Evolutionary conservation across 2,888 invertebrate species (phyloP).

Genomic region (Orthosia incerta): DNA sequence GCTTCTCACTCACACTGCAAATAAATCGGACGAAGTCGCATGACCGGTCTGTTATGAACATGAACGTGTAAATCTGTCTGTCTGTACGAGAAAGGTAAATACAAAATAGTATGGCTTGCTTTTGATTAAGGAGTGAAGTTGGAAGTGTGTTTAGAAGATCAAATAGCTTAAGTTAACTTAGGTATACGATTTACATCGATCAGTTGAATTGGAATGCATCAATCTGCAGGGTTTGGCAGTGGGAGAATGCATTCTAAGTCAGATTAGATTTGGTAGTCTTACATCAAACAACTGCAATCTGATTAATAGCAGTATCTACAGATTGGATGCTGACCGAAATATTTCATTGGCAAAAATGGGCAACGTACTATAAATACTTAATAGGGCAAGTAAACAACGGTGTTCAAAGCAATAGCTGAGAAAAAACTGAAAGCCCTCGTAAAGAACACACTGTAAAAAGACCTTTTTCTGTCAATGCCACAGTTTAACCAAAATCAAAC

Average conservation of each 20-base stretch:
- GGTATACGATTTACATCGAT: background rate
- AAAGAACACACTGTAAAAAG: background rate
- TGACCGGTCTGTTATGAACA: slow-evolving; percentile 75
- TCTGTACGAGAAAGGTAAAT: slow-evolving; percentile 59
- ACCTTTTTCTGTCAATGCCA: background rate
- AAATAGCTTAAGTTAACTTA: slow-evolving; percentile 13
- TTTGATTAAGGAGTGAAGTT: slow-evolving; percentile 44
- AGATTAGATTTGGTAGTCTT: background rate
- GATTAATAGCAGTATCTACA: background rate
- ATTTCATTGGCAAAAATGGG: background rate
- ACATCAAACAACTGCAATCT: background rate
- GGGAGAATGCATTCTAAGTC: slow-evolving; percentile 1
- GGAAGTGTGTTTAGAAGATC: slow-evolving; percentile 18
- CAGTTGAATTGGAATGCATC: background rate
- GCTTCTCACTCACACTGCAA: slow-evolving; percentile 76
- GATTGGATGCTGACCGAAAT: background rate
- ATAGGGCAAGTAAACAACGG: background rate
- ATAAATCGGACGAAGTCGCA: slow-evolving; percentile 72
- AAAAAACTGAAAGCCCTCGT: background rate
- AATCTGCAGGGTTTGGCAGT: background rate
- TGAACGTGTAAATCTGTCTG: slow-evolving; percentile 59
- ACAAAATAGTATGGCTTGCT: slow-evolving; percentile 40
- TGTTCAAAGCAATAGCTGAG: background rate
- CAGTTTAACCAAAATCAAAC: background rate
- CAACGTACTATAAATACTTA: background rate